phyloP scores from a whole-genome alignment of 2,888 invertebrate genomes.

The Polymixis flavicincta region DNA sequence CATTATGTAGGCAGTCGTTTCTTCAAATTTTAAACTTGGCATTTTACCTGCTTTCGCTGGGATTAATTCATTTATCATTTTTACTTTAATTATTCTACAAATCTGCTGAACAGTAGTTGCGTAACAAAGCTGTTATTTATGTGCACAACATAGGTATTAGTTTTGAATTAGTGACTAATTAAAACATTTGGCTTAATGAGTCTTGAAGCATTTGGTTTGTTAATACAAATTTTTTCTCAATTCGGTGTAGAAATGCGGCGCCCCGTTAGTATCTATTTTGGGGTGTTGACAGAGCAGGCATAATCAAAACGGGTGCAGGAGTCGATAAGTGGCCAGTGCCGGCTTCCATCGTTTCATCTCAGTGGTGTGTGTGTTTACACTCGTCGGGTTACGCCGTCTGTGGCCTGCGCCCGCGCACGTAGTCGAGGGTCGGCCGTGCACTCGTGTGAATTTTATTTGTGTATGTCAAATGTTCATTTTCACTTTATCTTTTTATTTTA shows the following conservation, averaged over 20 bases:
- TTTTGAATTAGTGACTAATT: constrained; percentile 20
- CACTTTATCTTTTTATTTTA: too few relatives aligned
- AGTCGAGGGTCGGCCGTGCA: constrained; percentile 75
- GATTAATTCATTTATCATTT: constrained; percentile 15
- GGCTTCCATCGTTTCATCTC: constrained; percentile 85
- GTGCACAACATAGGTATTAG: constrained; percentile 5
- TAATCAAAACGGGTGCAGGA: constrained; percentile 85
- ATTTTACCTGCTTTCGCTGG: constrained; percentile 3
- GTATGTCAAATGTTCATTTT: constrained; percentile 14
- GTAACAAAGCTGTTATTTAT: background rate
- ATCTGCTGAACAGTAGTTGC: constrained; percentile 7
- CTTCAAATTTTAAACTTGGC: background rate
- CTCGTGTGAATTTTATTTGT: constrained; percentile 74
- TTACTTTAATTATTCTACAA: background rate
- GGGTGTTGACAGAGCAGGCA: constrained; percentile 86
- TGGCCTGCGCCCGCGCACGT: constrained; percentile 74
- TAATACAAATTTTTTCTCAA: constrained; percentile 23
- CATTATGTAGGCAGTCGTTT: background rate
- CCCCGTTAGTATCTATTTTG: constrained; percentile 84
- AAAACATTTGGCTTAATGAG: constrained; percentile 7
- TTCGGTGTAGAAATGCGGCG: constrained; percentile 65
- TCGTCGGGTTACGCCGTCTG: constrained; percentile 71
- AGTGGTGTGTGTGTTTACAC: constrained; percentile 82
- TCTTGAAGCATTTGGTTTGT: background rate
- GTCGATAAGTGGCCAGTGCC: constrained; percentile 88